Evolutionary conservation across 2,797 vertebrate genomes (phyloP), one percentile per base, ranked within the genome.

Genomic region (Rhinichthys osculus): DNA sequence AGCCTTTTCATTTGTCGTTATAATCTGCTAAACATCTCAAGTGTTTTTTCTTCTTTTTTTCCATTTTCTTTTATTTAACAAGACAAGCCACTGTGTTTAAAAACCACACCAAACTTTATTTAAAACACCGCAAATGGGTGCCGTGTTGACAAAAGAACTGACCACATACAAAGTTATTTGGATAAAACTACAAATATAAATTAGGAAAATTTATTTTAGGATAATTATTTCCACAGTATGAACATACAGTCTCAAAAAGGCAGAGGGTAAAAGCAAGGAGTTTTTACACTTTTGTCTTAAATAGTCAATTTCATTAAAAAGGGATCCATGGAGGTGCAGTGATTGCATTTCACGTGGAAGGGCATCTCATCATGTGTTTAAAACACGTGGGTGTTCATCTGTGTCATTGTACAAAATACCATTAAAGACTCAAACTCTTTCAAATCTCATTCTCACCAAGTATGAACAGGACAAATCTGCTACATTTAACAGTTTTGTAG

Each of bases 171-270:
- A 69, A 74, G 44, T 23, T 86, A 54, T 71, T 42, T 40, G 19
- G 62, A 74, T 82, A 73, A 82, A 89, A 84, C 70, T 84, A 50
- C 64, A 83, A 85, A 71, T 87, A 90, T 90, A 90, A 88, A 87
- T 94, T 93, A 94, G 92, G 94, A 94, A 84, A 93, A 90, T 95
- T 93, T 95, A 95, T 95, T 95, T 88, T 90, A 84, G 81, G 78
- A 78, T 82, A 82, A 86, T 85, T 85, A 84, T 86, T 86, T 93
- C 93, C 92, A 95, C 94, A 93, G 91, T 92, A 92, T 93, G 90
- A 93, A 94, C 91, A 88, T 93, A 95, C 88, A 87, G 89, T 91
- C 90, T 92, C 88, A 85, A 93, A 94, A 95, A 92, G 92, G 93
- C 92, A 94, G 93, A 93, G 89, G 88, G 88, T 86, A 89, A 88